Base-by-base conservation (phyloP, 2,113 vertebrate species). In the Lipophrys pholis region DNA sequence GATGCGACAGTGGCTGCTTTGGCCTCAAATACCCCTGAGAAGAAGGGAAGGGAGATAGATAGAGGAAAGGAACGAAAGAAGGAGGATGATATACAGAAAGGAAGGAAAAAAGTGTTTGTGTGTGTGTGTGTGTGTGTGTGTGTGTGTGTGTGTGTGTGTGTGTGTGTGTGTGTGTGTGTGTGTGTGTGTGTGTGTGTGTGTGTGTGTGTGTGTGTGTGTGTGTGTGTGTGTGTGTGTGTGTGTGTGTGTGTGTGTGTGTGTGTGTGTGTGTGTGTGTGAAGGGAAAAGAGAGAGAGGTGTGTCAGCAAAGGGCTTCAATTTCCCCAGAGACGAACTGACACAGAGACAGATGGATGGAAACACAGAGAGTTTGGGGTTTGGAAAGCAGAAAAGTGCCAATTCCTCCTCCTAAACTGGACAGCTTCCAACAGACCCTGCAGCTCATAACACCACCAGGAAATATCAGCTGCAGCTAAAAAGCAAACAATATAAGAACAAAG, bases 301-400 rank as follows among this genome's bases (percentile, higher is more conserved):
- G 76, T 81, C 74, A 69, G 81, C 67, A 86, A 76, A 85, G 78
- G 80, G 80, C 48, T 64, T 80, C 68, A 1, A 64, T 86, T 90
- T 91, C 81, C 81, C 80, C 63, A 11, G 79, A 85, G 86, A 72
- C 6, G 2, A 39, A 49, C 60, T 82, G 73, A 80, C 55, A 78
- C 35, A 73, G 55, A 82, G 72, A 83, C 61, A 56, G 78, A 79
- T 61, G 70, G 78, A 76, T 54, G 17, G 78, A 78, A 63, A 69
- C 30, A 67, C 58, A 69, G 55, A 66, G 68, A 71, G 50, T 55
- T 45, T 63, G 73, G 51, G 45, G 43, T 48, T 75, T 67, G 62
- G 69, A 67, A 69, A 69, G 58, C 35, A 63, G 55, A 65, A 78
- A 78, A 73, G 48, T 62, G 57, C 55, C 68, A 73, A 56, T 70